phyloP scores from a whole-genome alignment of 2,888 invertebrate genomes.

The Polyommatus icarus region DNA sequence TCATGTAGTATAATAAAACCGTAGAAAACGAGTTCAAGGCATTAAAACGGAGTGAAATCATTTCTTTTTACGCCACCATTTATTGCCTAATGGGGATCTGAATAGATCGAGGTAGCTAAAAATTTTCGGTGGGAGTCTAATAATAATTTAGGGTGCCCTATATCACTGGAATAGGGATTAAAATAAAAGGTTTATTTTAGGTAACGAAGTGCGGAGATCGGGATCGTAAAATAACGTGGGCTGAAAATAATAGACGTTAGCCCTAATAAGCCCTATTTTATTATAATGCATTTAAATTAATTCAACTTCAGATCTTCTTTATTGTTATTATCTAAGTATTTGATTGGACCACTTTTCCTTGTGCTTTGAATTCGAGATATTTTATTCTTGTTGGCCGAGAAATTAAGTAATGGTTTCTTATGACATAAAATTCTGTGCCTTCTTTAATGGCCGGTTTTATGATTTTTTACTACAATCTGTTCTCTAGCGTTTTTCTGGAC shows the following conservation, averaged over 20 bases:
- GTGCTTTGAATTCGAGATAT: not conserved
- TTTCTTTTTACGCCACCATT: not conserved
- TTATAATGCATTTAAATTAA: conserved; percentile 7
- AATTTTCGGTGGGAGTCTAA: not conserved
- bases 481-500: too few relatives aligned
- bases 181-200: conserved; percentile 29
- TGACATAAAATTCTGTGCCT: too few relatives aligned
- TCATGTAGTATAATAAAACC: not conserved
- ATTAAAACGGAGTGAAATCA: not conserved
- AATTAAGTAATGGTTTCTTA: too few relatives aligned
- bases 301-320: conserved; percentile 1
- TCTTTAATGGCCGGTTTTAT: too few relatives aligned
- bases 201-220: conserved; percentile 11
- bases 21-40: not conserved
- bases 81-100: conserved; percentile 11
- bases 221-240: conserved; percentile 13
- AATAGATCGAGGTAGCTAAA: not conserved
- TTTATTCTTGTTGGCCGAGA: not conserved
- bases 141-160: conserved; percentile 19
- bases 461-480: too few relatives aligned
- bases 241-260: not conserved
- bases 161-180: not conserved
- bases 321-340: not conserved
- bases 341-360: not conserved
- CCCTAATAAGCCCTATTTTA: not conserved